These are phyloP conservation scores for Butastur rufipennis DNA, from an alignment of 2,113 vertebrate species.

Conservation along the genomic window DNA sequence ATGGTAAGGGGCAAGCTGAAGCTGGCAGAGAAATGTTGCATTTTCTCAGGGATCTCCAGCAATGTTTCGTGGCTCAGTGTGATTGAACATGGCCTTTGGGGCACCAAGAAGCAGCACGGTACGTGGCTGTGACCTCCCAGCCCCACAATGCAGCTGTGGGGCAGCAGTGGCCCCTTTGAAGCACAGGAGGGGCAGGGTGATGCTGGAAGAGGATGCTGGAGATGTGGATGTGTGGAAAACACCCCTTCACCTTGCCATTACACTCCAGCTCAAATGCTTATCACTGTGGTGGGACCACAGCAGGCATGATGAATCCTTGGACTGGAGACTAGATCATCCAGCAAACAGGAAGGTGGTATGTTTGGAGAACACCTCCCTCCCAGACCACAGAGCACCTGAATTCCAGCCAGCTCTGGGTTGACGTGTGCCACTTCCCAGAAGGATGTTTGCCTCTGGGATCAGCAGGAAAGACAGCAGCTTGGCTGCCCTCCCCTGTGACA, in stretches of 20 bases:
- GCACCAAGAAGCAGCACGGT: background rate
- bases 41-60: background rate
- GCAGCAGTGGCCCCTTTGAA: background rate
- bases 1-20: background rate
- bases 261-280: rapidly evolving
- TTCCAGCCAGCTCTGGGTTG: background rate
- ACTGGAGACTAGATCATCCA: background rate
- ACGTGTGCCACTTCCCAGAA: rapidly evolving
- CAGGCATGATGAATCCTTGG: background rate
- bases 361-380: background rate
- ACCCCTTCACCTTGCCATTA: rapidly evolving
- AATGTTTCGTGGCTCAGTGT: background rate
- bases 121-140: background rate
- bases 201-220: background rate
- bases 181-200: background rate
- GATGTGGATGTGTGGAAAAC: rapidly evolving
- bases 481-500: background rate
- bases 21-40: background rate
- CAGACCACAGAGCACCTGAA: background rate
- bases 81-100: background rate
- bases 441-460: background rate
- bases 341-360: background rate
- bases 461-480: background rate
- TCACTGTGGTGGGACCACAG: rapidly evolving
- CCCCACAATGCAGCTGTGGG: rapidly evolving